Percentiles rank a stretch among this genome's conserved stretches.
Conservation (phyloP, 2,797 vertebrate species). For the Sebastes minor region DNA sequence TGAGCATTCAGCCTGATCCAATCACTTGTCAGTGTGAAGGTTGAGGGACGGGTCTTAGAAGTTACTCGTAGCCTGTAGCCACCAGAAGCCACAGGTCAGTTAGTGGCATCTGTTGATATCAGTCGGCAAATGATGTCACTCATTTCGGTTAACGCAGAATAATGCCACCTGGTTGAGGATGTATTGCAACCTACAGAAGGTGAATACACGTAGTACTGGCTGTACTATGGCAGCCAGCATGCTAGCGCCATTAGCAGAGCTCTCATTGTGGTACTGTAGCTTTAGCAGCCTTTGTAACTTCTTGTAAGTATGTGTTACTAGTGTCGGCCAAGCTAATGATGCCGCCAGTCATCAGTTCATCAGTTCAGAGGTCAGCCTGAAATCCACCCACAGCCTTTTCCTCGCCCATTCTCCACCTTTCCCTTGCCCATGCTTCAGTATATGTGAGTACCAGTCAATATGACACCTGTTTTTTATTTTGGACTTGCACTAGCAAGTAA, state of each 20-base stretch:
- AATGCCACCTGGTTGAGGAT: not conserved
- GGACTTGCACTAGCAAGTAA: not conserved
- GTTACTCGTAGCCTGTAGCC: not conserved
- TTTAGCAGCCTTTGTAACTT: no score
- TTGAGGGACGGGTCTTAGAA: not conserved
- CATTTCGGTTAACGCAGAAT: not conserved
- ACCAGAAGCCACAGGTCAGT: not conserved
- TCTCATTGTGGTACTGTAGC: not conserved
- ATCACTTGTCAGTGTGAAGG: not conserved
- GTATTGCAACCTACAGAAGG: not conserved
- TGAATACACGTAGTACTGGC: not conserved
- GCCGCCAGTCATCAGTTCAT: not conserved
- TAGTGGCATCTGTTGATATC: not conserved
- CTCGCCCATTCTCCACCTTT: not conserved
- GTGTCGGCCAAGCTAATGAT: not conserved
- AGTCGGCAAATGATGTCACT: not conserved
- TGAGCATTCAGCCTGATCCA: not conserved
- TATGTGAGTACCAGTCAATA: not conserved
- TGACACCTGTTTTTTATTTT: not conserved
- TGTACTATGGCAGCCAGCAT: not conserved
- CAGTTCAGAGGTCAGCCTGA: not conserved
- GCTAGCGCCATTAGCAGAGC: not conserved
- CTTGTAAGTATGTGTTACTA: not conserved
- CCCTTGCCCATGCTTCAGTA: not conserved
- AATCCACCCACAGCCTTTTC: not conserved